These are phyloP conservation scores for Apamea anceps DNA, from an alignment of 2,888 invertebrate species.

Conservation along the genomic window DNA sequence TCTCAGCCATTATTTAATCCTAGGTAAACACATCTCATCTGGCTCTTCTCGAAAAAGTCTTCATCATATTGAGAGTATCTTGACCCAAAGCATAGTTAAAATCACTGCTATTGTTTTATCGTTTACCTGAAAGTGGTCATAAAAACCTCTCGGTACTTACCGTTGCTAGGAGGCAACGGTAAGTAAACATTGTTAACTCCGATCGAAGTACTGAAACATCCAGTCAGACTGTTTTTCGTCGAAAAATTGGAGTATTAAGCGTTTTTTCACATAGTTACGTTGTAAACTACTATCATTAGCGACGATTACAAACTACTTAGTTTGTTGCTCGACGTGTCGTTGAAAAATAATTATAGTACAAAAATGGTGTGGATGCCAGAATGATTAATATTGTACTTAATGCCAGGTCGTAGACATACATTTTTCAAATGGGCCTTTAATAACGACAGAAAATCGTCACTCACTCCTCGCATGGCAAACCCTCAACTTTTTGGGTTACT, in stretches of 20 bases:
- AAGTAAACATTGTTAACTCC: constrained; percentile 73
- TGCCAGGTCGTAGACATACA: not conserved
- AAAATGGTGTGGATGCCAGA: constrained; percentile 5
- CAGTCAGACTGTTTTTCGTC: constrained; percentile 26
- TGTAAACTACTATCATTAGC: constrained; percentile 44
- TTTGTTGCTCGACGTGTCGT: constrained; percentile 6
- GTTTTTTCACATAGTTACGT: constrained; percentile 17
- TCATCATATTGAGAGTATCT: constrained; percentile 29
- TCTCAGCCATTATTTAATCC: not conserved
- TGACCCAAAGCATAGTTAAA: constrained; percentile 35
- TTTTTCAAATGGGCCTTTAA: constrained; percentile 1
- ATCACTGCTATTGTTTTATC: constrained; percentile 58
- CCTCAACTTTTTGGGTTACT: not conserved
- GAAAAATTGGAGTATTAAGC: constrained; percentile 37
- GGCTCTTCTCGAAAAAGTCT: constrained; percentile 1
- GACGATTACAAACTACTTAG: constrained; percentile 20
- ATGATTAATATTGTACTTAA: constrained; percentile 25
- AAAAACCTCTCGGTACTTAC: constrained; percentile 72
- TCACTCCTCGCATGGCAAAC: not conserved
- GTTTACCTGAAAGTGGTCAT: constrained; percentile 49
- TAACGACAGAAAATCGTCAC: not conserved
- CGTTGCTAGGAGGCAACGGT: too few species aligned
- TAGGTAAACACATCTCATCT: not conserved
- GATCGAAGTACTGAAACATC: constrained; percentile 68
- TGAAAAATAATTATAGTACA: constrained; percentile 21